phyloP scores from a whole-genome alignment of 2,113 vertebrate species.

The Mionectes macconnelli region DNA sequence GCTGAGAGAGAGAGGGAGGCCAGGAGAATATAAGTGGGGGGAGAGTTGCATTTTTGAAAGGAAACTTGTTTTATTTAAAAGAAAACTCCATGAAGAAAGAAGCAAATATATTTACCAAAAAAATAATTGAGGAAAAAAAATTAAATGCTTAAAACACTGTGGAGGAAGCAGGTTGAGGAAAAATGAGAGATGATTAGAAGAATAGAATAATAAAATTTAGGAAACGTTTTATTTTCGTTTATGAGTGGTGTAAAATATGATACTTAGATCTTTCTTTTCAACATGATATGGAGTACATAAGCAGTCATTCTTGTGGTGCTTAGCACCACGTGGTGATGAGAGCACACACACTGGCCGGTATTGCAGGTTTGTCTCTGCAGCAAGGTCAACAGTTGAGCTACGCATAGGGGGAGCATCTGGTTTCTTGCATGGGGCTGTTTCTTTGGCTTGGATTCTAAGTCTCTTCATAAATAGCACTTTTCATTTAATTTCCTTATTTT shows the following conservation, averaged over 20 bases:
- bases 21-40: neutral
- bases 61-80: neutral
- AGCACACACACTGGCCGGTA: rapidly evolving
- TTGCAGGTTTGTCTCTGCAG: neutral
- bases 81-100: neutral
- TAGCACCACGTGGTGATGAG: neutral
- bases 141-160: neutral
- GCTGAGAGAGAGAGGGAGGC: neutral
- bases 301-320: neutral
- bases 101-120: neutral
- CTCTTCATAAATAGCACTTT: neutral
- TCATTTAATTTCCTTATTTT: neutral
- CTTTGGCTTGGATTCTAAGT: neutral
- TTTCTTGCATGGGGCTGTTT: neutral
- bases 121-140: neutral
- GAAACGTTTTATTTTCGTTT: neutral
- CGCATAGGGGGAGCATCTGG: too few species aligned
- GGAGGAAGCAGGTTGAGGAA: neutral
- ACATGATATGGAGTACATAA: too few species aligned
- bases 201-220: neutral
- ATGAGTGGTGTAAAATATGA: neutral
- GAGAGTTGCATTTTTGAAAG: neutral
- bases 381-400: neutral
- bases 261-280: neutral
- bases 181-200: neutral